phyloP scores from a whole-genome alignment of 2,888 invertebrate genomes.

The Argynnis bischoffii region DNA sequence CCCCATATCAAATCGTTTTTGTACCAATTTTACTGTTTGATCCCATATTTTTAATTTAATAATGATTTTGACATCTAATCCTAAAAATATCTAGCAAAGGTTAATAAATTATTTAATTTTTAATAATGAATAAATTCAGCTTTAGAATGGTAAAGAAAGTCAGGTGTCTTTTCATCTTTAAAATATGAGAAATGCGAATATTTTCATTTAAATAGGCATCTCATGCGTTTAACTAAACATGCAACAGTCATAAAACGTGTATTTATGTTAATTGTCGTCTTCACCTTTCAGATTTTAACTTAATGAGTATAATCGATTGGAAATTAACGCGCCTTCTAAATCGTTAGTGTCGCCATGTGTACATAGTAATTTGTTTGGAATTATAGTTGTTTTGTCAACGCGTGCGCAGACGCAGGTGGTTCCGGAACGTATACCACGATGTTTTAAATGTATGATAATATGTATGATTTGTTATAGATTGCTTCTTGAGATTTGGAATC shows the following conservation, averaged over 20 bases:
- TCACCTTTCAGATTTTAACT: conserved; percentile 35
- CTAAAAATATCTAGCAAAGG: no score
- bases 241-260: conserved; percentile 30
- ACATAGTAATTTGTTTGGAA: conserved; percentile 51
- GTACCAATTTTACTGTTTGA: neutral
- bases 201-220: conserved; percentile 24
- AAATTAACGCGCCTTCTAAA: conserved; percentile 43
- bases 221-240: conserved; percentile 33
- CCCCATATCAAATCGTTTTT: neutral
- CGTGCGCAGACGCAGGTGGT: conserved; percentile 45
- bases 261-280: conserved; percentile 37
- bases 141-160: no score
- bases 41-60: neutral
- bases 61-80: no score
- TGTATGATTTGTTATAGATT: conserved; percentile 8
- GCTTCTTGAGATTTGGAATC: conserved; percentile 6
- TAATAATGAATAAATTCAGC: no score
- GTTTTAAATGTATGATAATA: neutral
- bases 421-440: conserved; percentile 15
- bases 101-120: no score
- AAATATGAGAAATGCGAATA: conserved; percentile 9
- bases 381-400: conserved; percentile 55
- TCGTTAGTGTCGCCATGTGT: conserved; percentile 36
- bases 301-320: conserved; percentile 43
- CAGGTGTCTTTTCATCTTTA: neutral